phyloP scores from a whole-genome alignment of 2,113 vertebrate genomes.

The Buteo buteo region DNA sequence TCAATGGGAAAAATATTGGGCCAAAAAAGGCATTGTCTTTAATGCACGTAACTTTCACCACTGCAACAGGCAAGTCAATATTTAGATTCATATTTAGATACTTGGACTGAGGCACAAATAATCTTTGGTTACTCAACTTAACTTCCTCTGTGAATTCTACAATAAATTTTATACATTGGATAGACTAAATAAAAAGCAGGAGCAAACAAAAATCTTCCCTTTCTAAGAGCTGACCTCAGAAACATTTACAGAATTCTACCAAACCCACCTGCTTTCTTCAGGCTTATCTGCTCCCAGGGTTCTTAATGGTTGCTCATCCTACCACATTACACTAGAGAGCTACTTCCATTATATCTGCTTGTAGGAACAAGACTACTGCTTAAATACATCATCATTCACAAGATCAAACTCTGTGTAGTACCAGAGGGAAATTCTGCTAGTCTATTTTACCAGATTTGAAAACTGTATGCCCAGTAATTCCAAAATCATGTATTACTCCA shows the following conservation, averaged over 20 bases:
- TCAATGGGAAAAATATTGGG: neutral
- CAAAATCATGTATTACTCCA: neutral
- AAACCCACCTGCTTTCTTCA: neutral
- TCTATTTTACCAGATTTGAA: neutral
- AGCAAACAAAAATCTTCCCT: neutral
- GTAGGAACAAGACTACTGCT: neutral
- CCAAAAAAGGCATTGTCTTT: neutral
- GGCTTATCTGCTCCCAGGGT: neutral
- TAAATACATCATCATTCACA: neutral
- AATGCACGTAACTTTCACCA: neutral
- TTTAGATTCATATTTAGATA: neutral
- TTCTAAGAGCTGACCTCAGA: neutral
- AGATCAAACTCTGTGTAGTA: neutral
- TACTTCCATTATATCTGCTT: neutral
- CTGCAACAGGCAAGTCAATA: neutral
- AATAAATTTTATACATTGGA: neutral
- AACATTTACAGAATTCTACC: neutral
- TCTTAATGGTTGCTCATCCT: neutral
- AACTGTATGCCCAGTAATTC: neutral
- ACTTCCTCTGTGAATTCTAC: neutral
- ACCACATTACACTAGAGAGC: neutral
- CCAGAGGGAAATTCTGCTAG: neutral
- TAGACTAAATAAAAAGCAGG: neutral
- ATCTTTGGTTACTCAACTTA: neutral
- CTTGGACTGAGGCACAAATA: neutral